Percentiles rank a stretch among this genome's conserved stretches.
phyloP scores from a whole-genome alignment of 2,888 invertebrate species.

The Sminthurides aquaticus region DNA sequence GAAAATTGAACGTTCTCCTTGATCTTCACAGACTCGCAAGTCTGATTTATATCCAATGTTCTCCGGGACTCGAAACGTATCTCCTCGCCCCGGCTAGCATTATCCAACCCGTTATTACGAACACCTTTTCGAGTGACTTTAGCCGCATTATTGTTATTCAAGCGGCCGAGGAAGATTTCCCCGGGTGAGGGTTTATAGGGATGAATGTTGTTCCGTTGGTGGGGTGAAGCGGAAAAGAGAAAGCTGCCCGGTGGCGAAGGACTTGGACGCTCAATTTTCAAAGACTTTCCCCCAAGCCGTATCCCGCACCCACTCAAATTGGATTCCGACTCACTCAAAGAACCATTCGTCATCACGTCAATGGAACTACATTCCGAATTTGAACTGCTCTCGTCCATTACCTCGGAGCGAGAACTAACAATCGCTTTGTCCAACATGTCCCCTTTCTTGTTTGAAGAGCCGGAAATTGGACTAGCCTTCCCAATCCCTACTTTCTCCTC shows the following conservation, averaged over 20 bases:
- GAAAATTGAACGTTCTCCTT: conserved; percentile 42
- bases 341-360: conserved; percentile 42
- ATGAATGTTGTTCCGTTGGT: background rate
- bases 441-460: background rate
- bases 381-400: conserved; percentile 11
- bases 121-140: background rate
- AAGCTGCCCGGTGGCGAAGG: background rate
- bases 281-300: background rate
- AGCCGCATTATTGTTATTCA: background rate
- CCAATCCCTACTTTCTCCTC: conserved; percentile 10
- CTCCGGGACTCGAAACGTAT: conserved; percentile 41
- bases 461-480: background rate
- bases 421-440: background rate
- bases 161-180: background rate
- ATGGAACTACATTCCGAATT: conserved; percentile 31
- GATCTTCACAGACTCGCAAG: conserved; percentile 39
- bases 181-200: background rate
- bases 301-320: conserved; percentile 15
- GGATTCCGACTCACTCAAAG: conserved; percentile 37
- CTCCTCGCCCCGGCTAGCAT: conserved; percentile 27
- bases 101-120: background rate
- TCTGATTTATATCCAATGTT: conserved; percentile 41
- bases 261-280: background rate
- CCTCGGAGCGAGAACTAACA: background rate
- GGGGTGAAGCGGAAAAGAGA: background rate